Conservation (phyloP, 2,113 vertebrate genomes). For the Empidonax traillii region DNA sequence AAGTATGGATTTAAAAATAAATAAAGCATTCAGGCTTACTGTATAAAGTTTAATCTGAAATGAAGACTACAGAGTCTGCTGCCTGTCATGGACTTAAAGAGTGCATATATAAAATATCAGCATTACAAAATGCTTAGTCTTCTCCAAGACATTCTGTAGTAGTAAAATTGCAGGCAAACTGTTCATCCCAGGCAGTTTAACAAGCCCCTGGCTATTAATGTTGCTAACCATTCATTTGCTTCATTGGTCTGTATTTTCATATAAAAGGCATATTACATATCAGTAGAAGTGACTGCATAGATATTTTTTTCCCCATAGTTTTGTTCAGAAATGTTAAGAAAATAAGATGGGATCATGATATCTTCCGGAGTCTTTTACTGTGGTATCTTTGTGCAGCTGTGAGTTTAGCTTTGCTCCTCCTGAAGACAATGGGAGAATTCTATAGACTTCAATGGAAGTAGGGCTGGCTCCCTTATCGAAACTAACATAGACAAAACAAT, state of each 20-base stretch:
- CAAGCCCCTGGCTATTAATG: not conserved
- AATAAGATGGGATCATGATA: not conserved
- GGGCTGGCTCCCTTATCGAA: not conserved
- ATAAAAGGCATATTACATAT: not conserved
- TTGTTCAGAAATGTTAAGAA: conserved; percentile 2
- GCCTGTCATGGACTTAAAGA: not conserved
- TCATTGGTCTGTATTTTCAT: not conserved
- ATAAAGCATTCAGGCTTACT: not conserved
- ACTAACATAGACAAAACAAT: not conserved
- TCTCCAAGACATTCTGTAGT: not conserved
- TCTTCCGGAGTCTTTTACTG: not conserved
- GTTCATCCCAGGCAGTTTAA: not conserved
- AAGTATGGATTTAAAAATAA: conserved; percentile 24
- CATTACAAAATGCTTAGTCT: not conserved
- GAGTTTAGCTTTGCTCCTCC: not conserved
- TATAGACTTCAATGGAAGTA: not conserved
- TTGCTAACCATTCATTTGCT: not conserved
- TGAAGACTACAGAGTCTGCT: not conserved
- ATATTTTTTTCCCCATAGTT: fast-evolving
- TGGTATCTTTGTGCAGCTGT: not conserved
- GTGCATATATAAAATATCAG: not conserved
- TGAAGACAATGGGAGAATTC: not conserved
- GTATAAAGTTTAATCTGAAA: conserved; percentile 16
- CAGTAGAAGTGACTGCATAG: not conserved
- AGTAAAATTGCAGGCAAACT: not conserved